Base-by-base conservation (phyloP, 2,797 vertebrate species). In the Sebastes steindachneri region DNA sequence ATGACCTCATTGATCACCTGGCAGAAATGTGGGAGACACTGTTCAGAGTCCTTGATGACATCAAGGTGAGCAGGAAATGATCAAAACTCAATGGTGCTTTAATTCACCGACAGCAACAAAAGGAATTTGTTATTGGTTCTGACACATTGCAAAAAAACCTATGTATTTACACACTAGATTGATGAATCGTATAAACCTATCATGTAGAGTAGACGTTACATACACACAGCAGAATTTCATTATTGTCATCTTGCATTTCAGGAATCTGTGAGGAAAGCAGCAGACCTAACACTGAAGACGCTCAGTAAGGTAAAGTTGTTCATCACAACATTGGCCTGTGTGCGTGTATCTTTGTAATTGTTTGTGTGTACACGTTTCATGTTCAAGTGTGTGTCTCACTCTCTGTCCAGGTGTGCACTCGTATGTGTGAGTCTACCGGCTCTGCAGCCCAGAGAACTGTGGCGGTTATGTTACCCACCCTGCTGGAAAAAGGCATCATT, bases 11-110 rank as follows among this genome's bases (percentile, higher is more conserved):
- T 68, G 97, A 99, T 80, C 96, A 97, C 76, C 93, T 99, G 79
- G 95, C 97, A 67, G 98, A 99, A 90, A 99, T 99, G 84, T 99
- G 98, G 99, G 98, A 99, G 92, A 97, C 97, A 0, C 95, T 99
- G 3, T 99, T 99, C 91, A 97, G 98, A 95, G 99, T 99, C 21
- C 97, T 99, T 88, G 99, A 99, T 93, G 99, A 99, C 90, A 99
- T 99, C 92, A 99, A 99, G 97, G 98, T 99, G 93, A 91, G 86
- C 25, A 15, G 31, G 26, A 73, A 80, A 28, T n/a, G 0, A 78
- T 70, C 28, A 7, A 53, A 19, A 58, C 70, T 66, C 26, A 21
- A 0, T 28, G 7, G 73, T 67, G 8, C 5, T 48, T 23, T 48
- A 11, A 45, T 58, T 45, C 1, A 3, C 3, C 0, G 26, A 55